Percentiles rank a stretch among this genome's conserved stretches.
Conservation (phyloP, 2,888 invertebrate species). For the Conchocele bisecta region DNA sequence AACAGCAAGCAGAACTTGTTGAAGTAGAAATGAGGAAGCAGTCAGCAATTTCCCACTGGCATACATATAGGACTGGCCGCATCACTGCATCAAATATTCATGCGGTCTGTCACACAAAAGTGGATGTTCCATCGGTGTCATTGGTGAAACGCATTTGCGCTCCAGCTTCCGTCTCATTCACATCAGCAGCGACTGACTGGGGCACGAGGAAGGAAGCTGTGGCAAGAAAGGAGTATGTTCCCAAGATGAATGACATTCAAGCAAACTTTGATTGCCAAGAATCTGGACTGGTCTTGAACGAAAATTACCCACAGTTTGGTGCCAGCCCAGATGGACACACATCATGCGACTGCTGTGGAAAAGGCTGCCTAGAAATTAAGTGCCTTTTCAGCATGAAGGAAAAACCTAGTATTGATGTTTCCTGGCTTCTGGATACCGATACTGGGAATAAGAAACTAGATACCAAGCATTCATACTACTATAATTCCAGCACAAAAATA, state of each 20-base stretch:
- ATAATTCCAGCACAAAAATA: too few relatives aligned
- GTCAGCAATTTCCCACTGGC: slow-evolving; percentile 10
- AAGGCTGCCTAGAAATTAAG: slow-evolving; percentile 39
- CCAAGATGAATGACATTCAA: neutral
- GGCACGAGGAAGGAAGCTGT: slow-evolving; percentile 9
- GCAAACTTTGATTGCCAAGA: slow-evolving; percentile 4
- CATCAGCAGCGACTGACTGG: slow-evolving; percentile 22
- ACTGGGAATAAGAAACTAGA: slow-evolving; percentile 4
- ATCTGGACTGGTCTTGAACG: slow-evolving; percentile 18
- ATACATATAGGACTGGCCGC: slow-evolving; percentile 7
- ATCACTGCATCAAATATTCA: slow-evolving; percentile 22
- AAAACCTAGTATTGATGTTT: neutral
- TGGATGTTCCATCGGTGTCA: neutral
- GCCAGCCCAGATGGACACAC: slow-evolving; percentile 48
- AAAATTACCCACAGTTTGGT: slow-evolving; percentile 26
- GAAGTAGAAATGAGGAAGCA: slow-evolving; percentile 18
- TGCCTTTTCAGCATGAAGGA: slow-evolving; percentile 25
- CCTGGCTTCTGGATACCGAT: slow-evolving; percentile 6
- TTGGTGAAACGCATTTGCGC: slow-evolving; percentile 1
- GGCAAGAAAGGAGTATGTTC: slow-evolving; percentile 9
- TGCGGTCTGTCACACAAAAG: slow-evolving; percentile 9
- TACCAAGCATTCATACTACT: slow-evolving; percentile 32
- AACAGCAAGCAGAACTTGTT: too few relatives aligned
- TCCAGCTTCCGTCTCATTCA: neutral
- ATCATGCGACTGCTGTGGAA: slow-evolving; percentile 44